phyloP scores from a whole-genome alignment of 2,797 vertebrate species.

The Catamblyrhynchus diadema region DNA sequence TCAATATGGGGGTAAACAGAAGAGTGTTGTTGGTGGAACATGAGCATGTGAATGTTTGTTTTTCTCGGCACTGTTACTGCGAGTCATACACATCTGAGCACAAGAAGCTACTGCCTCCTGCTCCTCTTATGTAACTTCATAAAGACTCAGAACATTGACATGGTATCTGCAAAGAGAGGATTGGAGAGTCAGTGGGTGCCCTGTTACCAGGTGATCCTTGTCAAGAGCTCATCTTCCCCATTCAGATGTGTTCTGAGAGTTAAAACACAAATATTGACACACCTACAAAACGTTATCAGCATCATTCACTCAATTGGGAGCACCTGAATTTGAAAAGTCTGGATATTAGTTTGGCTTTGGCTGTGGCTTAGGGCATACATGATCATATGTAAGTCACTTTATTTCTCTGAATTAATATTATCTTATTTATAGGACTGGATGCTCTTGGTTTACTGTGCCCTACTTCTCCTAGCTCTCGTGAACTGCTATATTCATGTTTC shows the following conservation, averaged over 20 bases:
- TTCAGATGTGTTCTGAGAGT: background rate
- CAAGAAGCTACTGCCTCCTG: background rate
- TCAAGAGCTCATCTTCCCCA: background rate
- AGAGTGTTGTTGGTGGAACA: background rate
- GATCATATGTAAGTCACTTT: background rate
- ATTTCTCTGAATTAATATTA: background rate
- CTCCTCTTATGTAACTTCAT: background rate
- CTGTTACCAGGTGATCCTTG: background rate
- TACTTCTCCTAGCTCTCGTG: background rate
- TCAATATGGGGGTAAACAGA: background rate
- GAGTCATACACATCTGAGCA: rapidly evolving
- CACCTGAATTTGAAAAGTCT: background rate
- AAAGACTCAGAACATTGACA: background rate
- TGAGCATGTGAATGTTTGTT: background rate
- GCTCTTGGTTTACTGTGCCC: background rate
- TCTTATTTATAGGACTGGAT: background rate
- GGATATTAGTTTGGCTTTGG: background rate
- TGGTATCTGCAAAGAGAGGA: background rate
- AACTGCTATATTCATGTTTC: background rate
- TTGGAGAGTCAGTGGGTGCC: background rate
- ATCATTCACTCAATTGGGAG: background rate
- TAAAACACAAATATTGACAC: background rate
- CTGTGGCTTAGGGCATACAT: background rate
- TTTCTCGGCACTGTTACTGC: background rate
- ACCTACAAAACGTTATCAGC: background rate